These are phyloP conservation scores for Microcebus ravelobensis DNA, from an alignment of 2,113 vertebrate genomes.

Conservation along the genomic window DNA sequence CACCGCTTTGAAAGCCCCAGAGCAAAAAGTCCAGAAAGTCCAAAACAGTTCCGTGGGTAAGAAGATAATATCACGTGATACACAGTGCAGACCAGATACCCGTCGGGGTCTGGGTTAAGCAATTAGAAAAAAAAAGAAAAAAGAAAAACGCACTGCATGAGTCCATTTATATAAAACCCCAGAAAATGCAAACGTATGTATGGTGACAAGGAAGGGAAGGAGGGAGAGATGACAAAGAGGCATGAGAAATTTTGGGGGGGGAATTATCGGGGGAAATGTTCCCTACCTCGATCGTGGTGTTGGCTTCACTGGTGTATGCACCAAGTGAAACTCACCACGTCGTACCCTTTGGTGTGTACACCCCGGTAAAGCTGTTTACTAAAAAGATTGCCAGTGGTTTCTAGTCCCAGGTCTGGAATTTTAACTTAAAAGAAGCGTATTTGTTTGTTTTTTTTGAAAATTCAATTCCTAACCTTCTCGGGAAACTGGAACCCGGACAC, in stretches of 20 bases:
- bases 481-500: background rate
- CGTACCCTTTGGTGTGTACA: background rate
- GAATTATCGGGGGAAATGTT: background rate
- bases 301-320: background rate
- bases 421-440: background rate
- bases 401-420: background rate
- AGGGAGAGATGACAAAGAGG: background rate
- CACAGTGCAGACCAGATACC: background rate
- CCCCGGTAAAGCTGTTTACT: background rate
- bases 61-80: background rate
- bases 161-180: background rate
- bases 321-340: background rate
- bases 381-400: background rate
- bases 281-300: background rate
- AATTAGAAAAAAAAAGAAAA: background rate
- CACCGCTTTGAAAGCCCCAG: background rate
- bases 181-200: background rate
- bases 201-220: background rate
- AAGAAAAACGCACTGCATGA: background rate
- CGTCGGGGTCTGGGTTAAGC: background rate
- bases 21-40: background rate
- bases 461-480: background rate
- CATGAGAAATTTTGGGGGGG: background rate
- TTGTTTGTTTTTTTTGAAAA: background rate
- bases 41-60: conserved; percentile 23